phyloP scores from a whole-genome alignment of 2,888 invertebrate genomes.

The Calliphora vomitoria region DNA sequence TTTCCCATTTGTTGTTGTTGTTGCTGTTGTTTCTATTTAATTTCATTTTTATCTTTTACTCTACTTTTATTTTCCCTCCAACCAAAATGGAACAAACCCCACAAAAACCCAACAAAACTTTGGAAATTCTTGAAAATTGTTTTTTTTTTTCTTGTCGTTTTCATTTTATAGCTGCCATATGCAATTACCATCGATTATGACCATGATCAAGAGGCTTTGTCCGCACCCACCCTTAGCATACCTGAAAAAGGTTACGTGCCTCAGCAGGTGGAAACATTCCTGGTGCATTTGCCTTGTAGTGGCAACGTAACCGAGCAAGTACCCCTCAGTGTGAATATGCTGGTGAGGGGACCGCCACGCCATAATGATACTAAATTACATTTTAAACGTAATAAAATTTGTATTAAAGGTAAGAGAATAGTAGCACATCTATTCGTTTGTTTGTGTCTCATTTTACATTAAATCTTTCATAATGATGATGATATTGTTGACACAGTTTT shows the following conservation, averaged over 20 bases:
- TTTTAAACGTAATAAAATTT: conserved; percentile 94
- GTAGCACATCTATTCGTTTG: background rate
- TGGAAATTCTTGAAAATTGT: conserved; percentile 27
- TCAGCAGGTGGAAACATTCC: conserved; percentile 90
- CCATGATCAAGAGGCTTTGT: conserved; percentile 90
- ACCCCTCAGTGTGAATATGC: conserved; percentile 91
- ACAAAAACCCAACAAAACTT: background rate
- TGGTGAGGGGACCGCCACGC: conserved; percentile 90
- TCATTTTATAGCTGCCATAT: conserved; percentile 81
- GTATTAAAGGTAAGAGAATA: conserved; percentile 88
- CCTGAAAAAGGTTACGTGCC: conserved; percentile 92
- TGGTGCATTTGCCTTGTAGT: conserved; percentile 93
- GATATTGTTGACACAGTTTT: conserved; percentile 10
- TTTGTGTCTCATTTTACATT: conserved; percentile 44
- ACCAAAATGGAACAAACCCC: background rate
- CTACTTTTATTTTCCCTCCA: background rate
- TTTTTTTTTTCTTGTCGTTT: background rate
- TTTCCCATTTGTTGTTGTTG: conserved; percentile 11
- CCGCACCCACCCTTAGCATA: conserved; percentile 93
- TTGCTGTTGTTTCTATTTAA: conserved; percentile 39
- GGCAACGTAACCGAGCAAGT: conserved; percentile 93
- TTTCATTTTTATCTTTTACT: conserved; percentile 27
- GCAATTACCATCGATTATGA: conserved; percentile 85
- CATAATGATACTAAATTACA: conserved; percentile 90
- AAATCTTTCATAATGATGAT: conserved; percentile 15